Percentiles rank a stretch among this genome's conserved stretches.
These are phyloP conservation scores for Xyliphius kryptos DNA, from an alignment of 2,113 vertebrate genomes.

Conservation along the genomic window DNA sequence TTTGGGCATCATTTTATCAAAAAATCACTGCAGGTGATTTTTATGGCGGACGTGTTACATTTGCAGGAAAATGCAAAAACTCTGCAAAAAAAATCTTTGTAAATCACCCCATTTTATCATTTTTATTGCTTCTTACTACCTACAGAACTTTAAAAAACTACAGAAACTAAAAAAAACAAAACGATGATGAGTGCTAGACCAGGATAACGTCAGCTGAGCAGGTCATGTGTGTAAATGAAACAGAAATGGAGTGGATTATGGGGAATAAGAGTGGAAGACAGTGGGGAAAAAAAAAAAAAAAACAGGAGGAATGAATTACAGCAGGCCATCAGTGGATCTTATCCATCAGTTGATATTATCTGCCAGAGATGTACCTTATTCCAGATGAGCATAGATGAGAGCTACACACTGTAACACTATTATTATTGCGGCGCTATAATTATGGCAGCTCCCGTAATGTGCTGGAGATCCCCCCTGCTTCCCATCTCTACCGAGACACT, in stretches of 20 bases:
- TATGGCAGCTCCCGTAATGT: slow-evolving; percentile 33
- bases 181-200: not conserved
- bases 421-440: slow-evolving; percentile 27
- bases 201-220: not conserved
- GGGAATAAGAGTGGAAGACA: not conserved
- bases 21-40: too few relatives aligned
- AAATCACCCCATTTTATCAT: too few relatives aligned
- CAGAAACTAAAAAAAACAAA: not conserved
- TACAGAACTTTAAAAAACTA: not conserved
- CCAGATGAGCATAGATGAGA: slow-evolving; percentile 1
- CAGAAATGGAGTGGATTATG: not conserved
- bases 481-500: slow-evolving; percentile 10
- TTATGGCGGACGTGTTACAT: too few relatives aligned
- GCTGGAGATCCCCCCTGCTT: slow-evolving; percentile 25
- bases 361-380: slow-evolving; percentile 2
- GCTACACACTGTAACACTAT: slow-evolving; percentile 15
- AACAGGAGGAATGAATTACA: slow-evolving; percentile 13
- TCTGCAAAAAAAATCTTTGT: too few relatives aligned
- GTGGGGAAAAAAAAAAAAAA: not conserved
- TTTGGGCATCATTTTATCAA: too few relatives aligned
- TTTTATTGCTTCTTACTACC: not conserved
- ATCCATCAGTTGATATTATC: slow-evolving; percentile 16
- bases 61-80: too few relatives aligned
- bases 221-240: not conserved
- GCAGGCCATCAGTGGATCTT: slow-evolving; percentile 6